phyloP scores from a whole-genome alignment of 1,140 invertebrate genomes.

The Limonius californicus region DNA sequence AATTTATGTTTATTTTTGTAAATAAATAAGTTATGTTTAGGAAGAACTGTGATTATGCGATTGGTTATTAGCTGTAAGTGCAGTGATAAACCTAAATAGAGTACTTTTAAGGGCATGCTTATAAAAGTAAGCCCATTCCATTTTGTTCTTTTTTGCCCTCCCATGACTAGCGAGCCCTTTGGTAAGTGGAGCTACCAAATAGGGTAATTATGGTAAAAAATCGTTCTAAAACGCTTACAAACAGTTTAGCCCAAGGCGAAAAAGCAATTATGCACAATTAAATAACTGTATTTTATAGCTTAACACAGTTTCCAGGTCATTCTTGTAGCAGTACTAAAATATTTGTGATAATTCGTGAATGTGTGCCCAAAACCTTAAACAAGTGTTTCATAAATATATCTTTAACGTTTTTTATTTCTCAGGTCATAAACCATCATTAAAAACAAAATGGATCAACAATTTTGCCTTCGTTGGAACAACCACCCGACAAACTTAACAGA shows the following conservation, averaged over 20 bases:
- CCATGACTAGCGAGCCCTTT: not conserved
- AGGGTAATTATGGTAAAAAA: not conserved
- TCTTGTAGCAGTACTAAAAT: constrained; percentile 9
- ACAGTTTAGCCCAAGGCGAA: constrained; percentile 1
- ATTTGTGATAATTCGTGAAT: not conserved
- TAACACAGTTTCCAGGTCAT: constrained; percentile 43
- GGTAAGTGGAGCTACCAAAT: not conserved
- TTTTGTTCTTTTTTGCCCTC: constrained; percentile 8
- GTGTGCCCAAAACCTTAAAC: not conserved
- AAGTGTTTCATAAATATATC: too few relatives aligned
- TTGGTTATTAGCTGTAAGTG: too few relatives aligned
- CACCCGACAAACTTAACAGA: constrained; percentile 85
- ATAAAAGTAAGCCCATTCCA: not conserved
- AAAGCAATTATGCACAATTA: constrained; percentile 30
- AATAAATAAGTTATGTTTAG: too few relatives aligned
- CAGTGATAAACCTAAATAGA: too few relatives aligned
- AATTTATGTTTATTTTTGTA: not conserved
- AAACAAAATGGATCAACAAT: constrained; percentile 85
- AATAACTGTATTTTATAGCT: constrained; percentile 45
- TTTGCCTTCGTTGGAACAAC: constrained; percentile 92
- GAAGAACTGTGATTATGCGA: too few relatives aligned
- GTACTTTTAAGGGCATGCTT: constrained; percentile 21
- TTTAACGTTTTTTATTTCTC: not conserved
- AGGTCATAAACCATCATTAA: constrained; percentile 1
- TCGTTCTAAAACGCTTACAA: not conserved